Conservation (phyloP, 2,888 invertebrate species). For the Phaonia tiefii region DNA sequence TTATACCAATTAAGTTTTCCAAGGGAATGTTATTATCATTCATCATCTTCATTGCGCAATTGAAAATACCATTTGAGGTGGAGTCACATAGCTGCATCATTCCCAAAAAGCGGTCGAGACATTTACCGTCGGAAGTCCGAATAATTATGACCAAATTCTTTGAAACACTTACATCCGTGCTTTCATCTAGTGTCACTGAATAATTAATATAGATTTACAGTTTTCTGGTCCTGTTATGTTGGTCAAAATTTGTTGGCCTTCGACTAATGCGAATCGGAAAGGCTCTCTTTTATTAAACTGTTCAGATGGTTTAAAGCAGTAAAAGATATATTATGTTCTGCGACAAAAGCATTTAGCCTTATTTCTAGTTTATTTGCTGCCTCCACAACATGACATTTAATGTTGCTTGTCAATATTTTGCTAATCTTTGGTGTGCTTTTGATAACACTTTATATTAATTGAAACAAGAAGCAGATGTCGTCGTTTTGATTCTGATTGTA, state of each 20-base stretch:
- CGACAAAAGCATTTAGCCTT: too few species aligned
- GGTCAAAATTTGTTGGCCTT: neutral
- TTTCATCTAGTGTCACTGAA: constrained; percentile 5
- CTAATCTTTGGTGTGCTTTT: too few species aligned
- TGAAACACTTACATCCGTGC: neutral
- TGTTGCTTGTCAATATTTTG: too few species aligned
- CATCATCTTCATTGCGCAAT: neutral
- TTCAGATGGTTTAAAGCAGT: too few species aligned
- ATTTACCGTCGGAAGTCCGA: neutral
- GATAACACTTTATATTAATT: too few species aligned
- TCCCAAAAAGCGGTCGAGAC: neutral
- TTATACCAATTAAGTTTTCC: neutral
- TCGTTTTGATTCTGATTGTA: too few species aligned
- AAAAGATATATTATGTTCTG: too few species aligned
- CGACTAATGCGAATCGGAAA: too few species aligned
- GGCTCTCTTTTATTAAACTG: too few species aligned
- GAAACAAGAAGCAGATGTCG: too few species aligned
- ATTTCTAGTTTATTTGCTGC: too few species aligned
- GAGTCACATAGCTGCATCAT: neutral
- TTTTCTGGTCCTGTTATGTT: neutral
- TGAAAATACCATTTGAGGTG: neutral
- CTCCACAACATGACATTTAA: too few species aligned
- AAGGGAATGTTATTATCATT: neutral
- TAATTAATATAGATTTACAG: neutral
- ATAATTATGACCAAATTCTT: neutral